Base-by-base conservation (phyloP, 2,797 vertebrate species). In the Okamejei kenojei region DNA sequence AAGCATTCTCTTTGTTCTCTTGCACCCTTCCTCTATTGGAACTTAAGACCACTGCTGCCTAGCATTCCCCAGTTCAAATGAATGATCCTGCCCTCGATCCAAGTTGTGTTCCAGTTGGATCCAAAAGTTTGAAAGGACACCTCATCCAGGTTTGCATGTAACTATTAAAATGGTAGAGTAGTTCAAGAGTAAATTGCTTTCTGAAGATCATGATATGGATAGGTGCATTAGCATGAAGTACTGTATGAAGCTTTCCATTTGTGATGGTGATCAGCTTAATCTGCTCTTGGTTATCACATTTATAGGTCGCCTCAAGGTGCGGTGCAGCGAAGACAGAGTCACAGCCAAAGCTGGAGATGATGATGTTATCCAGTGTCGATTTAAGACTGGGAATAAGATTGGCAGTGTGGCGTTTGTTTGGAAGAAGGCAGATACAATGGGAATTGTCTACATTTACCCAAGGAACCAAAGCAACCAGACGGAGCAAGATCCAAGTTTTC, bases 331-430 rank as follows among this genome's bases (percentile, higher is more conserved):
- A 15, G 82, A 86, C 23, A 58, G 9, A 17, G 61, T 86, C 82
- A 86, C 58, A 15, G 82, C 82, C 82, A 86, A 86, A 29, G 82
- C 82, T 2, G 82, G 82, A 9, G 82, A 86, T 63, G 82, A 86
- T 86, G 82, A 86, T 15, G 23, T 86, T 13, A 65, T 86, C 82
- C 82, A 86, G 61, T 86, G 82, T n/a, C 29, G 82, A 1, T 65
- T 86, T 86, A 63, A 86, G 11, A 29, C 58, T 15, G 10, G 61
- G 63, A 65, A 19, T 17, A 86, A 86, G 58, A 29, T 29, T 19
- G 61, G 58, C 26, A 86, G 82, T 9, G 58, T 86, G 58, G 82
- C 82, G 63, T 86, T 86, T 61, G 61, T 86, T 86, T 86, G 82
- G 82, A 86, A 65, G 61, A 86, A 65, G 58, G 82, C 29, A 58